These are phyloP conservation scores for Agrilus mali DNA, from an alignment of 2,888 invertebrate species.

Conservation along the genomic window DNA sequence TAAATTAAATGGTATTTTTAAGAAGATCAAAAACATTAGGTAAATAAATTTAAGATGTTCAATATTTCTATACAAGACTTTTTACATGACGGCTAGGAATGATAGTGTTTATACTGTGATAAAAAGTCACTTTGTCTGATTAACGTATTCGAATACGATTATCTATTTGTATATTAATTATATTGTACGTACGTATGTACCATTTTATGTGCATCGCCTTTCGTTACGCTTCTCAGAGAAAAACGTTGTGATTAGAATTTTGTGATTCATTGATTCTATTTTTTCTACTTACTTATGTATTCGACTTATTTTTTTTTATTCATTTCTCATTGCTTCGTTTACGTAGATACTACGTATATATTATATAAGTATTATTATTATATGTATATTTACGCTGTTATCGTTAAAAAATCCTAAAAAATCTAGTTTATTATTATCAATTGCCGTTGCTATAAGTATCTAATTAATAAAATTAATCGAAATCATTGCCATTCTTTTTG, in stretches of 20 bases:
- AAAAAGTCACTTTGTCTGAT: conserved; percentile 32
- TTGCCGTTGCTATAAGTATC: no score
- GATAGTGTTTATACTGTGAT: conserved; percentile 37
- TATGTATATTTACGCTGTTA: neutral
- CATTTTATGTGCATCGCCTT: no score
- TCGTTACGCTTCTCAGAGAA: neutral
- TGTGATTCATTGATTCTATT: neutral
- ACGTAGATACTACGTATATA: no score
- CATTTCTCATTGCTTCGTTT: no score
- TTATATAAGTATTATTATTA: no score
- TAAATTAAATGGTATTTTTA: conserved; percentile 4
- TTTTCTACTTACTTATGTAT: no score
- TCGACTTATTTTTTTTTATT: no score
- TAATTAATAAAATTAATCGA: no score
- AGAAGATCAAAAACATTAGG: conserved; percentile 8
- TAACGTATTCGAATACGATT: conserved; percentile 11
- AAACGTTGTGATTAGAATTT: neutral
- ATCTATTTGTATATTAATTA: no score
- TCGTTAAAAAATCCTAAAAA: neutral
- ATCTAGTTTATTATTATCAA: no score
- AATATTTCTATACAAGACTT: conserved; percentile 30
- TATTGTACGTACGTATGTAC: no score
- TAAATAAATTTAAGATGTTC: conserved; percentile 17
- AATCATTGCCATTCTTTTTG: no score
- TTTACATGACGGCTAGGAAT: conserved; percentile 36